These are phyloP conservation scores for Bergia puertoricense DNA, from an alignment of 92 coral and sea anemone species.

Conservation along the genomic window DNA sequence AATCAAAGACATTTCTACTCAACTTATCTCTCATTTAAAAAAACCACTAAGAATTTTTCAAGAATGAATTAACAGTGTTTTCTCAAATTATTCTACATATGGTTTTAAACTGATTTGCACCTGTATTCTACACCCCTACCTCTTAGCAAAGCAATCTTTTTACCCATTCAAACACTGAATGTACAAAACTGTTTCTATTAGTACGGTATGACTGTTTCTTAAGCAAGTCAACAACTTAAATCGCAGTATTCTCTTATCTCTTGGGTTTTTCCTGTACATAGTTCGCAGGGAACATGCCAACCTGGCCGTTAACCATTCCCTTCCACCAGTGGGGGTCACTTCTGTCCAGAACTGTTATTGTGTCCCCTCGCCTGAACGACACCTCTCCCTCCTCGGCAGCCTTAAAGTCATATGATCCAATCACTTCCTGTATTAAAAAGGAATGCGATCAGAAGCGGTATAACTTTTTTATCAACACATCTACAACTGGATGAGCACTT, in stretches of 20 bases:
- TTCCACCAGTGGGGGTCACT: slow-evolving; percentile 93
- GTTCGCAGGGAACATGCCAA: slow-evolving; percentile 90
- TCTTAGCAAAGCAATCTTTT: not conserved
- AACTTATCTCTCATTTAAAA: not conserved
- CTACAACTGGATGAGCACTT: not conserved
- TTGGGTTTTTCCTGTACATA: slow-evolving; percentile 58
- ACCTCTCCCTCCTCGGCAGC: slow-evolving; percentile 94
- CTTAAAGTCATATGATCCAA: slow-evolving; percentile 61
- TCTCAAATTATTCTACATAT: not conserved
- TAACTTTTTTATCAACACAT: not conserved
- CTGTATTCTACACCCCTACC: not conserved
- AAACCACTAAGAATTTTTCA: not conserved
- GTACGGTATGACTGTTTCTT: slow-evolving; percentile 5
- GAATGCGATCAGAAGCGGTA: not conserved
- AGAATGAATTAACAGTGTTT: not conserved
- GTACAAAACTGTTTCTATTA: not conserved
- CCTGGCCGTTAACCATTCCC: slow-evolving; percentile 65
- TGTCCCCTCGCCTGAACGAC: slow-evolving; percentile 78
- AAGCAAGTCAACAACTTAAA: not conserved
- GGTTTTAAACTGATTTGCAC: not conserved
- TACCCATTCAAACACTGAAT: not conserved
- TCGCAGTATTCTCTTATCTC: slow-evolving; percentile 10
- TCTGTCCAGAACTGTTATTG: slow-evolving; percentile 76
- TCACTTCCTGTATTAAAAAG: slow-evolving; percentile 34
- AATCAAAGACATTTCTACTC: slow-evolving; percentile 7